A percentile compares a stretch with the other conserved stretches of the same genome.
These are phyloP conservation scores for Caenorhabditis angaria DNA, from an alignment of 2,888 invertebrate genomes.

Conservation along the genomic window DNA sequence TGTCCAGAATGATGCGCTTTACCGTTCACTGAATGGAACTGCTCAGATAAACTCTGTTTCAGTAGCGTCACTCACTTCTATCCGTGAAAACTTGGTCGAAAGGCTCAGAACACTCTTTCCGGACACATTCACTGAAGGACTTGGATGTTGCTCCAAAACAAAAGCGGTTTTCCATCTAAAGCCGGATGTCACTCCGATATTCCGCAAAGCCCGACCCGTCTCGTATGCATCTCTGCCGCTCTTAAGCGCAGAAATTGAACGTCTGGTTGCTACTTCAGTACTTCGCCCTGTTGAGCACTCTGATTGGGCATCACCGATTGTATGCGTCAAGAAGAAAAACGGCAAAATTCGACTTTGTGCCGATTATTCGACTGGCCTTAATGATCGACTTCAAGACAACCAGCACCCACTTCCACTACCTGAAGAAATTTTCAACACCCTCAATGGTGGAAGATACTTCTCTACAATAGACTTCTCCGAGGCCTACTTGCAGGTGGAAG, in stretches of 20 bases:
- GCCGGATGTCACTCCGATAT: constrained; percentile 2
- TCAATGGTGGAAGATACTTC: constrained; percentile 49
- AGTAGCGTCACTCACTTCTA: neutral
- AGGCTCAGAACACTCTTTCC: constrained; percentile 1
- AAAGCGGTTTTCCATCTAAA: constrained; percentile 27
- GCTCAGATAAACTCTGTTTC: neutral
- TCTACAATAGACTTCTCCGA: constrained; percentile 52
- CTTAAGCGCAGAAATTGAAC: constrained; percentile 31
- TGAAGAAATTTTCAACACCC: constrained; percentile 46
- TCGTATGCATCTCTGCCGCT: constrained; percentile 19
- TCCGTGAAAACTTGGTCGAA: neutral
- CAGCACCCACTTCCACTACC: constrained; percentile 53
- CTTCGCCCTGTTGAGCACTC: constrained; percentile 41
- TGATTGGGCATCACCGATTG: constrained; percentile 55
- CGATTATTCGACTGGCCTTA: constrained; percentile 57
- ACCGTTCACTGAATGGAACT: too few relatives aligned
- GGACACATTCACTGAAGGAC: constrained; percentile 16
- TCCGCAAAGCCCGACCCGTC: constrained; percentile 22
- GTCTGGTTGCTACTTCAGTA: constrained; percentile 32
- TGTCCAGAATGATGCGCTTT: too few relatives aligned
- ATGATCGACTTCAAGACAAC: constrained; percentile 37
- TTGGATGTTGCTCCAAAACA: constrained; percentile 28
- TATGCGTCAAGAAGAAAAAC: constrained; percentile 49
- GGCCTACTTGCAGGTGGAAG: constrained; percentile 55
- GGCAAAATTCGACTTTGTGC: constrained; percentile 53